Evolutionary conservation across 2,797 vertebrate species (phyloP).

Genomic region (Etheostoma perlongum): DNA sequence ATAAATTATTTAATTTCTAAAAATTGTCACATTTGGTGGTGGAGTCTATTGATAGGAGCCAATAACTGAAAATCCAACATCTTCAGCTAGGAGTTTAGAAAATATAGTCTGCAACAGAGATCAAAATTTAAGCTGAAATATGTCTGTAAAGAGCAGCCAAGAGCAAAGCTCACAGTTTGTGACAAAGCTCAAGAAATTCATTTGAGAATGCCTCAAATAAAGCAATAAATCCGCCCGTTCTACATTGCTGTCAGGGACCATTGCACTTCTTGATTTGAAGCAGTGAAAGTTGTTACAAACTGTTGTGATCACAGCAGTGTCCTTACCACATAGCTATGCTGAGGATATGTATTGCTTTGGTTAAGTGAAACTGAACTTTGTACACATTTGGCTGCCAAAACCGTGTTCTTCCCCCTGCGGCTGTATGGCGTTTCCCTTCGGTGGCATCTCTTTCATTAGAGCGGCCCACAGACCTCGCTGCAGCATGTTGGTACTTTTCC

Average conservation of each 20-base stretch:
- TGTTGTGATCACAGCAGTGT: slow-evolving; percentile 72
- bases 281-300: slow-evolving; percentile 66
- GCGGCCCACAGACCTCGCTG: slow-evolving; percentile 61
- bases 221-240: slow-evolving; percentile 37
- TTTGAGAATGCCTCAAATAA: slow-evolving; percentile 17
- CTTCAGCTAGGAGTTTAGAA: slow-evolving; percentile 9
- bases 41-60: slow-evolving; percentile 8
- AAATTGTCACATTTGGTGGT: slow-evolving; percentile 15
- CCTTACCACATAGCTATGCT: slow-evolving; percentile 65
- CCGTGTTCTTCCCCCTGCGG: slow-evolving; percentile 69
- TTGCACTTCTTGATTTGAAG: slow-evolving; percentile 56
- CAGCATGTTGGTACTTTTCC: slow-evolving; percentile 42
- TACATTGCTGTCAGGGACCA: slow-evolving; percentile 39
- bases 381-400: slow-evolving; percentile 78
- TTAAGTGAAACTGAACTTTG: slow-evolving; percentile 83
- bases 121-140: slow-evolving; percentile 20
- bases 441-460: slow-evolving; percentile 78
- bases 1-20: too few relatives aligned
- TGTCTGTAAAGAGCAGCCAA: slow-evolving; percentile 12
- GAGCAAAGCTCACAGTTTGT: slow-evolving; percentile 10
- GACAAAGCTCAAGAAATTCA: slow-evolving; percentile 18
- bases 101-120: slow-evolving; percentile 22
- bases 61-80: slow-evolving; percentile 37
- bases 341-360: slow-evolving; percentile 76
- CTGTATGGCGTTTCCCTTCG: slow-evolving; percentile 77